These are phyloP conservation scores for Xiphorhynchus elegans DNA, from an alignment of 2,113 vertebrate genomes.

Conservation along the genomic window DNA sequence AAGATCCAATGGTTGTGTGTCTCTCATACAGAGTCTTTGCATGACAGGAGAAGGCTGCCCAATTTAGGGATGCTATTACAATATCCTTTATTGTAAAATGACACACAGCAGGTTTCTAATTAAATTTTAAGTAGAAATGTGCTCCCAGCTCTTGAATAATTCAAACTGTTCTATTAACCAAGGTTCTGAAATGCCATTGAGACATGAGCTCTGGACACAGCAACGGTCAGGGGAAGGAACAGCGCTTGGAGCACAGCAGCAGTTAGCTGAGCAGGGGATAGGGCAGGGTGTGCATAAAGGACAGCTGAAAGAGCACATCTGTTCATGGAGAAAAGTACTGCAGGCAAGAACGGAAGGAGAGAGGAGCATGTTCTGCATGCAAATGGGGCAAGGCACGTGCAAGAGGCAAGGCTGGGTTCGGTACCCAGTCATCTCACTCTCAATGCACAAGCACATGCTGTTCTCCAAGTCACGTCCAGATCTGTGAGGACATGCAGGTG, in stretches of 20 bases:
- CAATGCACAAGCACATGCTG: slow-evolving; percentile 62
- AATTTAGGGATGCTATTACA: slow-evolving; percentile 55
- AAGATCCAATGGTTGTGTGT: neutral
- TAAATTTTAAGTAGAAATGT: slow-evolving; percentile 70
- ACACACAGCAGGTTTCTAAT: slow-evolving; percentile 65
- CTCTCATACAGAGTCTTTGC: neutral
- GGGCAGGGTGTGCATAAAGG: neutral
- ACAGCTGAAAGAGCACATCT: slow-evolving; percentile 58
- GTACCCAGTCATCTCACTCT: neutral
- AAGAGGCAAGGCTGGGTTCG: neutral
- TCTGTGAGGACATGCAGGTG: slow-evolving; percentile 42
- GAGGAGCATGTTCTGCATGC: slow-evolving; percentile 7
- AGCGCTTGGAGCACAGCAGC: neutral
- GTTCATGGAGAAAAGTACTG: slow-evolving; percentile 32
- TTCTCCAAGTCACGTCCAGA: slow-evolving; percentile 61
- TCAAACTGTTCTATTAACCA: slow-evolving; percentile 58
- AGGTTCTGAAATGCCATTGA: slow-evolving; percentile 43
- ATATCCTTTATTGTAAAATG: slow-evolving; percentile 63
- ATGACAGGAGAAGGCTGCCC: neutral
- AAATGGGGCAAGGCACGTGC: slow-evolving; percentile 19
- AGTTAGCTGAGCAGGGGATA: neutral
- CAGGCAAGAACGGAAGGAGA: slow-evolving; percentile 59
- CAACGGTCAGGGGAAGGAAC: neutral
- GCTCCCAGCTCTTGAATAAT: slow-evolving; percentile 65
- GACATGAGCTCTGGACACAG: neutral